Base-by-base conservation (phyloP, 2,888 invertebrate genomes). In the Eueremaeus valkanovi region DNA sequence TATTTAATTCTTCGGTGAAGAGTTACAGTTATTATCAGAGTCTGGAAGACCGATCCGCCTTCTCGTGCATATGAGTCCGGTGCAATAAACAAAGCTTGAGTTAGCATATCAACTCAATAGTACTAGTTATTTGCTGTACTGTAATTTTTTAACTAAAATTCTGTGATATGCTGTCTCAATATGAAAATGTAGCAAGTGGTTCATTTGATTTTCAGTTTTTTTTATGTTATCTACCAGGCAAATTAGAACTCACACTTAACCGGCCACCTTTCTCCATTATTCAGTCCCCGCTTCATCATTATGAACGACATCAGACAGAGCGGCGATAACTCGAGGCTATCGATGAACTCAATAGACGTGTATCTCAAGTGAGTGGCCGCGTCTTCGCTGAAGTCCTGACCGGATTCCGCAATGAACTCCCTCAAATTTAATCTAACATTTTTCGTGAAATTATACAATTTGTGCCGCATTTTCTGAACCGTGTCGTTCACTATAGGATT, bases 221-320 rank as follows among this genome's bases (percentile, higher is more conserved):
- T n/a, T n/a, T n/a, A n/a, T n/a, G n/a, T n/a, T n/a, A n/a, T n/a
- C n/a, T n/a, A n/a, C n/a, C n/a, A n/a, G n/a, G n/a, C n/a, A n/a
- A n/a, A n/a, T n/a, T n/a, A n/a, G n/a, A n/a, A n/a, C 68, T 42
- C 27, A 75, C 75, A 75, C 42, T 70, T 75, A 18, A 75, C 5
- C n/a, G 75, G 75, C 75, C 75, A 75, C 18, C 70, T n/a, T 36
- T 70, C 49, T 11, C 72, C 49, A 40, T 45, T 49, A 11, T 1
- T 21, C 21, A 68, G 11, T 21, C 49, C 75, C n/a, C 49, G 24
- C 6, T 42, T 31, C 40, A 75, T 42, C 49, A 68, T 66, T 40
- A 49, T 49, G 11, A 75, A 72, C 21, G 75, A 75, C 36, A 70
- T 55, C 16, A 75, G 24, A 68, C 75, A 75, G 16, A 49, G 36